phyloP scores from a whole-genome alignment of 2,888 invertebrate genomes.

The Meteorus cinctellus region DNA sequence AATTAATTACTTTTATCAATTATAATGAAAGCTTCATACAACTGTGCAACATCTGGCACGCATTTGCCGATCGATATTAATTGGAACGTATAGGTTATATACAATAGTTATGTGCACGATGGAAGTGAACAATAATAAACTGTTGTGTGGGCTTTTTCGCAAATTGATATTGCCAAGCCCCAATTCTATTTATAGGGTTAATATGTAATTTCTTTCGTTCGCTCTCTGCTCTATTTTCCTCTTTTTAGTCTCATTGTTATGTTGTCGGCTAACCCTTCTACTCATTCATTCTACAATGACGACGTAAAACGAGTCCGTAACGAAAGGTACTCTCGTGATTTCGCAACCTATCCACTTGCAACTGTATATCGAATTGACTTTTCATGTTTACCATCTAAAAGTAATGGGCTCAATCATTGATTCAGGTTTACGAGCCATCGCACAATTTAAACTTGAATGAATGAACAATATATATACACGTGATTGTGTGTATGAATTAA shows the following conservation, averaged over 20 bases:
- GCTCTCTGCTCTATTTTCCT: neutral
- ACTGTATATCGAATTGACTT: slow-evolving; percentile 3
- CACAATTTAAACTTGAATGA: slow-evolving; percentile 10
- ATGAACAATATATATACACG: neutral
- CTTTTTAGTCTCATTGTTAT: neutral
- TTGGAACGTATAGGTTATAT: neutral
- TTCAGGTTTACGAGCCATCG: slow-evolving; percentile 30
- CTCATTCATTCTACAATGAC: neutral
- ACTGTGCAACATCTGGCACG: neutral
- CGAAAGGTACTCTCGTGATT: neutral
- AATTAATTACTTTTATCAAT: neutral
- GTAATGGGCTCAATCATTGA: slow-evolving; percentile 27
- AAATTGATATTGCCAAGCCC: slow-evolving; percentile 18
- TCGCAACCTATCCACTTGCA: neutral
- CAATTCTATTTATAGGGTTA: neutral
- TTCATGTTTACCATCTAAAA: slow-evolving; percentile 5
- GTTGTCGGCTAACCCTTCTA: neutral
- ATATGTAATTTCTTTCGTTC: slow-evolving; percentile 8
- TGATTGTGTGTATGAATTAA: neutral
- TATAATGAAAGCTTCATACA: neutral
- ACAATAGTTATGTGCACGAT: neutral
- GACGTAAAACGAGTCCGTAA: slow-evolving; percentile 12
- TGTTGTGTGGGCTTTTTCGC: slow-evolving; percentile 5
- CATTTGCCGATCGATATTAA: slow-evolving; percentile 3
- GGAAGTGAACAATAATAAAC: neutral